These are phyloP conservation scores for Ischnus inquisitorius DNA, from an alignment of 2,888 invertebrate genomes.

Conservation along the genomic window DNA sequence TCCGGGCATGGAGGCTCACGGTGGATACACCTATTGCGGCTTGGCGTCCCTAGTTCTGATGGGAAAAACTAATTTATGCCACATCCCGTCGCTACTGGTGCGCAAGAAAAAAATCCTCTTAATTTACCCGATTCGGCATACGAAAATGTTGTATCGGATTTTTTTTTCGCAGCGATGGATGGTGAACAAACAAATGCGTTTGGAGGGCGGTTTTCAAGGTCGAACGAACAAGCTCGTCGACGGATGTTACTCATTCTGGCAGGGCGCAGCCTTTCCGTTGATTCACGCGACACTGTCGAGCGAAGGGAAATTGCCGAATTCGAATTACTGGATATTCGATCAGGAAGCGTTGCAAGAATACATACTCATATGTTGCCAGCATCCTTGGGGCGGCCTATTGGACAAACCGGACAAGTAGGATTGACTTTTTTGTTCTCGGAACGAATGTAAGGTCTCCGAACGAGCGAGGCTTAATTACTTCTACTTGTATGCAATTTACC, in stretches of 20 bases:
- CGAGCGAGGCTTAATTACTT: too few relatives aligned
- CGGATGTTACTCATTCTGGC: constrained; percentile 99
- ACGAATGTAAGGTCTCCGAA: too few relatives aligned
- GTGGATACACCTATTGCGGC: constrained; percentile 99
- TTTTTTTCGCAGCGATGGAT: constrained; percentile 91
- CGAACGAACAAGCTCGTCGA: constrained; percentile 99
- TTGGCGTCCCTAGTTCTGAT: constrained; percentile 95
- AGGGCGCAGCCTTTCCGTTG: constrained; percentile 96
- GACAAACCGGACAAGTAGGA: constrained; percentile 98
- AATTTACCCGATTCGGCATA: too few relatives aligned
- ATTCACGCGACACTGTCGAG: constrained; percentile 91
- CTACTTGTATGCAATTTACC: too few relatives aligned
- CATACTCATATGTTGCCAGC: constrained; percentile 96
- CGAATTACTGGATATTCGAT: constrained; percentile 91
- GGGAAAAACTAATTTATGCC: constrained; percentile 91
- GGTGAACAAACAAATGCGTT: constrained; percentile 95
- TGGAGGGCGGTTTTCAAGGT: constrained; percentile 99
- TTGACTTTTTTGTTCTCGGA: not conserved
- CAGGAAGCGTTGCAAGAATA: constrained; percentile 97
- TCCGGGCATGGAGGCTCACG: constrained; percentile 98
- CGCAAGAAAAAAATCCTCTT: too few relatives aligned
- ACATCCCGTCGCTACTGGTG: constrained; percentile 91
- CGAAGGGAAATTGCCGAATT: constrained; percentile 83
- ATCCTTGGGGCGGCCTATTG: constrained; percentile 94
- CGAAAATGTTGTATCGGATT: not conserved